These are phyloP conservation scores for Cyanoliseus patagonus DNA, from an alignment of 2,113 vertebrate species.

Conservation along the genomic window DNA sequence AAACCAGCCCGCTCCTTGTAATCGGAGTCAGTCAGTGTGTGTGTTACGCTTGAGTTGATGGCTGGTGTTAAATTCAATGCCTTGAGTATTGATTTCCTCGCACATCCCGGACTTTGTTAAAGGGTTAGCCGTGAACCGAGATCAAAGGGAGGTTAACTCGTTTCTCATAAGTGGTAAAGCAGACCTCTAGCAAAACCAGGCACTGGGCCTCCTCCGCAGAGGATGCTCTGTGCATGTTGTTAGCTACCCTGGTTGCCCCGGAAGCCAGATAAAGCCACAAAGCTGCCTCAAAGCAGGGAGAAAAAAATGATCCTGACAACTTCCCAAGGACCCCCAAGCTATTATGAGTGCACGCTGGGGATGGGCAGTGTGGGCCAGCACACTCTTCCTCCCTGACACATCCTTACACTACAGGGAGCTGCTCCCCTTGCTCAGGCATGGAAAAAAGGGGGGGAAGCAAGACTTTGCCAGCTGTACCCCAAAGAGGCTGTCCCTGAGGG, in stretches of 20 bases:
- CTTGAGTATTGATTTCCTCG: constrained; percentile 73
- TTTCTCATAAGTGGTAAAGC: constrained; percentile 65
- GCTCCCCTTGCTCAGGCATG: fast-evolving
- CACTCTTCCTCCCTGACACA: fast-evolving
- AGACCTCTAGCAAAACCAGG: constrained; percentile 59
- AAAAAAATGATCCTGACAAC: not conserved
- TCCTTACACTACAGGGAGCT: not conserved
- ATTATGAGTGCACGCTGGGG: not conserved
- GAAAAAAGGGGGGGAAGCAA: not conserved
- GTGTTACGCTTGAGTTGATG: constrained; percentile 73
- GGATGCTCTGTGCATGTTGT: constrained; percentile 37
- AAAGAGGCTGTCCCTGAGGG: not conserved
- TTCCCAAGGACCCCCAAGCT: not conserved
- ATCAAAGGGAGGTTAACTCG: constrained; percentile 77
- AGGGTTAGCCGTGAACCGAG: constrained; percentile 68
- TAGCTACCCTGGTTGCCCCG: not conserved
- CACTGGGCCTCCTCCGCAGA: constrained; percentile 24
- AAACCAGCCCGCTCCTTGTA: constrained; percentile 45
- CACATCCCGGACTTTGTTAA: constrained; percentile 73
- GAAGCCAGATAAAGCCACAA: constrained; percentile 40
- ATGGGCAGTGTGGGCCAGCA: fast-evolving
- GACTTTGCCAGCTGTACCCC: not conserved
- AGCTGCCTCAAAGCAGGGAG: constrained; percentile 3
- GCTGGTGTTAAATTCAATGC: constrained; percentile 72
- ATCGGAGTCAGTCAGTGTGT: constrained; percentile 52